Evolutionary conservation across 2,113 vertebrate species (phyloP), one percentile per base, ranked within the genome.

Genomic region (Muntiacus muntjak): DNA sequence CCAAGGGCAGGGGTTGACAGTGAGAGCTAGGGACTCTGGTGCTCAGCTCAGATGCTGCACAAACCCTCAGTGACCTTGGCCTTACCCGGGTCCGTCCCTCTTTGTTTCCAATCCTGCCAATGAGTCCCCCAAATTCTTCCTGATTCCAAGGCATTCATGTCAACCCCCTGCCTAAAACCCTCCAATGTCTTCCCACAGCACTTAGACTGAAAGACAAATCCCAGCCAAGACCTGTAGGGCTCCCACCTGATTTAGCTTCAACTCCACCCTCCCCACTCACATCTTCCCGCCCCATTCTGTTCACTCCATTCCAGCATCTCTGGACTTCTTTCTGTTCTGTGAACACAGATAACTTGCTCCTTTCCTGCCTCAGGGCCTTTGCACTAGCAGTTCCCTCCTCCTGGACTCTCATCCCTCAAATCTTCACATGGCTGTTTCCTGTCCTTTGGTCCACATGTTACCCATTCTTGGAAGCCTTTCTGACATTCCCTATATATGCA

Each of bases 261-360:
- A 7, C 14, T 21, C 16, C 1, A 19, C 5, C 33, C 52, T 76
- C 60, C 47, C 57, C 6, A n/a, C 30, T 36, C 64, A 5, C 3
- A 3, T 12, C 28, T 9, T 6, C 16, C 17, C 5, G 3, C 13
- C 1, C 10, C 14, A 4, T 2, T 62, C 17, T 25, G 15, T 40
- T 43, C 12, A 17, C 8, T 30, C 17, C 15, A 58, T 28, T 23
- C 64, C 47, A 26, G 62, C 36, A 50, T 8, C n/a, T 45, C 25
- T 16, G 17, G 10, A 25, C 67, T 67, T 57, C 26, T 25, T 71
- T 76, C 91, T 92, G 33, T 57, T 88, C 40, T 45, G 6, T 21
- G 55, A 52, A 12, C 1, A 19, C 47, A n/a, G 13, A 5, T 1
- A 12, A 40, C 25, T n/a, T 8, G 19, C 9, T 81, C 25, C 62